A percentile compares a stretch with the other conserved stretches of the same genome.
Evolutionary conservation across 2,113 vertebrate genomes (phyloP).

Genomic region (Climacteris rufus): DNA sequence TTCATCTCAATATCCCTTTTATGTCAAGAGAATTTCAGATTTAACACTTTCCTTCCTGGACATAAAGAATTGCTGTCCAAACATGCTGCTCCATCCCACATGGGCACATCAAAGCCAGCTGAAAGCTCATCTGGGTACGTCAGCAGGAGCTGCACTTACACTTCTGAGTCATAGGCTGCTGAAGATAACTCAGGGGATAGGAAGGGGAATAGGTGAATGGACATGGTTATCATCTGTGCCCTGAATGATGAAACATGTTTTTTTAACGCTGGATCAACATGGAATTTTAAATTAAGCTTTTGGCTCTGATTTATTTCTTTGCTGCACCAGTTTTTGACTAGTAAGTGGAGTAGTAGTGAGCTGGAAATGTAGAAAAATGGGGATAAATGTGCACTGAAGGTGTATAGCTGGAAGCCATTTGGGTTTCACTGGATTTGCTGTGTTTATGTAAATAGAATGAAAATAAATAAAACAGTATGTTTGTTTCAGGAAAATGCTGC

Average conservation of each 20-base stretch:
- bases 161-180: background rate
- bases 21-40: constrained; percentile 38
- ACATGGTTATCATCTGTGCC: background rate
- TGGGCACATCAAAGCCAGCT: background rate
- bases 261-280: background rate
- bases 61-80: background rate
- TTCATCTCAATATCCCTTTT: constrained; percentile 71
- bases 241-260: background rate
- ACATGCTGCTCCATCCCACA: background rate
- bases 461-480: background rate
- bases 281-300: background rate
- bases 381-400: background rate
- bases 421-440: background rate
- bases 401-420: background rate
- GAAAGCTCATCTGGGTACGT: background rate
- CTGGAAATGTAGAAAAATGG: background rate
- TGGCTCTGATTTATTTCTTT: background rate
- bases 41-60: constrained; percentile 42
- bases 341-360: background rate
- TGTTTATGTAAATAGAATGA: background rate
- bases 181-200: background rate
- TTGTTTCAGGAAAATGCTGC: background rate
- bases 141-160: background rate
- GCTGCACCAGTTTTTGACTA: background rate
- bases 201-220: background rate